Evolutionary conservation across 1,140 invertebrate species (phyloP), one percentile per base, ranked within the genome.

Genomic region (Lordiphosa clarofinis): DNA sequence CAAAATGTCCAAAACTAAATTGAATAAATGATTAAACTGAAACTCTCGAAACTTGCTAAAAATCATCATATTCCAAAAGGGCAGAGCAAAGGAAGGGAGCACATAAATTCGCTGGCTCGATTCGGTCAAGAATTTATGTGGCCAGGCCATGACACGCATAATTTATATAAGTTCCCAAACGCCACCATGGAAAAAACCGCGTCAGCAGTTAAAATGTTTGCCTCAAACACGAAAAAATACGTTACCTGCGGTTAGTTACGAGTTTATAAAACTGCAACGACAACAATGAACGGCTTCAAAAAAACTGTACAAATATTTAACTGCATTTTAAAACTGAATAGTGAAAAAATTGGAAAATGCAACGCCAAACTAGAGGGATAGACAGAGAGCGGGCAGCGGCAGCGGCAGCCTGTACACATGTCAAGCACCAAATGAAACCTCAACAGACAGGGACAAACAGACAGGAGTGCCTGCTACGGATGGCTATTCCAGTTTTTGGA

Each of bases 11-110:
- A 82, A 46, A 46, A 82, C 76, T 73, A 82, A 84, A 82, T 82
- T 82, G 78, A 82, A 82, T 82, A 82, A 82, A 81, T 82, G 76
- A 82, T 81, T 75, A 75, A 81, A 82, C 76, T 70, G 71, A 71
- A 67, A 67, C 71, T 71, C 56, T 64, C 42, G 46, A 53, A 56
- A 39, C 13, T 21, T 21, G 55, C 38, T 42, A 35, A 19, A 48
- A 38, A 43, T n/a, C 35, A 15, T 33, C 13, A 46, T 9, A 46
- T 8, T 28, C n/a, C 19, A 28, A 63, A 43, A 38, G 56, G 53
- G 12, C 10, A 13, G n/a, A 11, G 37, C 12, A 56, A 55, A 48
- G 54, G 55, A 57, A 54, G 52, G 50, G 54, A 49, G 60, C 65
- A 81, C 66, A 79, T 74, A 79, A 79, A 79, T 81, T 81, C 67